Percentiles rank a stretch among this genome's conserved stretches.
Evolutionary conservation across 2,113 vertebrate genomes (phyloP).

Genomic region (Calyptomena viridis): DNA sequence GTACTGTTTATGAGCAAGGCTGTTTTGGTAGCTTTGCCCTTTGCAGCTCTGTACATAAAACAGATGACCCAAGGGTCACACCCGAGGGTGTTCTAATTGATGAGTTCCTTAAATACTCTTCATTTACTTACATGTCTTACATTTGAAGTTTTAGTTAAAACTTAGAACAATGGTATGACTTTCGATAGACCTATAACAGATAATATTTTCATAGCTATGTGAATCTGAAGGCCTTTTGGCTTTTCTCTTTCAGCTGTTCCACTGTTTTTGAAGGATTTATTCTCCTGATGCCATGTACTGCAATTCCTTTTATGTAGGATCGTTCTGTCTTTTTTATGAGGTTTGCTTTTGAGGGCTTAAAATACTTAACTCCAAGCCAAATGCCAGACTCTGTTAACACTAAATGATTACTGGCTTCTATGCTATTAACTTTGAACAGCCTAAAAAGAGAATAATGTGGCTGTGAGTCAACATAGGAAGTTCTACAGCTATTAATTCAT

Average conservation of each 20-base stretch:
- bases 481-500: constrained; percentile 31
- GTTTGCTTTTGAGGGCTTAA: constrained; percentile 10
- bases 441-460: constrained; percentile 41
- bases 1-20: neutral
- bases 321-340: neutral
- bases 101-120: neutral
- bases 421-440: constrained; percentile 30
- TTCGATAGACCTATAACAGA: neutral
- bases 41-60: neutral
- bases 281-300: neutral
- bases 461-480: constrained; percentile 25
- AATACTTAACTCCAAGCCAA: neutral
- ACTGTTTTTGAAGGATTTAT: neutral
- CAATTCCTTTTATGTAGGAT: neutral
- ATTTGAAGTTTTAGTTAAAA: neutral
- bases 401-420: constrained; percentile 50
- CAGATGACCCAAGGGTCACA: neutral
- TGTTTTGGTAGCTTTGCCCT: neutral
- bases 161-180: neutral
- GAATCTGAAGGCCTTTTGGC: neutral
- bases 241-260: neutral
- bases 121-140: neutral
- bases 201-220: neutral
- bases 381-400: neutral
- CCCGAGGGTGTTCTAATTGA: neutral